Evolutionary conservation across 2,888 invertebrate species (phyloP).

Genomic region (Campopleginae sp.): DNA sequence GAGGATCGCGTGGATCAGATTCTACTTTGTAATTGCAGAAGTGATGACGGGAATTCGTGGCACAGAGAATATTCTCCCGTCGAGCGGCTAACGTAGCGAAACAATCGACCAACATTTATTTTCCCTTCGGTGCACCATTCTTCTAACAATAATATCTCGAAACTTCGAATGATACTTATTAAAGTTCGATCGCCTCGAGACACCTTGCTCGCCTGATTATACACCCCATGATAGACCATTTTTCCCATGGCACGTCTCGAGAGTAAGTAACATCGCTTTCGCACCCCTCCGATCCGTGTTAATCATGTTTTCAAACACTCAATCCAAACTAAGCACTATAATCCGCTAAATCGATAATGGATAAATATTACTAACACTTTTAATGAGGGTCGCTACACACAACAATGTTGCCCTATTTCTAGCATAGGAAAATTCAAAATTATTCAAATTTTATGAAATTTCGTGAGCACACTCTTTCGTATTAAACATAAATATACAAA

Average conservation of each 20-base stretch:
- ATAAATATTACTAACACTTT: background rate
- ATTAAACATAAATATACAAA: too few species aligned
- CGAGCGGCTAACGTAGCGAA: conserved; percentile 49
- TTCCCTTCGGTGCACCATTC: conserved; percentile 37
- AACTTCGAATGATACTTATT: conserved; percentile 31
- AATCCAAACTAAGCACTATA: background rate
- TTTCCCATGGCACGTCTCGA: conserved; percentile 81
- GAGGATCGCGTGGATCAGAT: conserved; percentile 21
- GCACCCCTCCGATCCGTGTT: conserved; percentile 44
- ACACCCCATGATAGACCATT: conserved; percentile 63
- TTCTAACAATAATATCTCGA: conserved; percentile 60
- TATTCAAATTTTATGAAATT: too few species aligned
- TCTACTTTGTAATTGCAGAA: conserved; percentile 63
- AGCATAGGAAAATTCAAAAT: too few species aligned
- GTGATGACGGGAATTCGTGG: conserved; percentile 47
- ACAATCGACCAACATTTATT: conserved; percentile 41
- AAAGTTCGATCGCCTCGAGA: conserved; percentile 52
- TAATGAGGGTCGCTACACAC: too few species aligned
- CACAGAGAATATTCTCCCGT: conserved; percentile 31
- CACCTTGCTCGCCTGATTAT: conserved; percentile 51
- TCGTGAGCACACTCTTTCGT: too few species aligned
- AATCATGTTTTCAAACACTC: conserved; percentile 25
- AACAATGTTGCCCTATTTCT: too few species aligned
- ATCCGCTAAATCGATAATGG: background rate
- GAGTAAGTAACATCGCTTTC: conserved; percentile 77